phyloP scores from a whole-genome alignment of 92 coral and sea anemone genomes.

The Anthopleura xanthogrammica region DNA sequence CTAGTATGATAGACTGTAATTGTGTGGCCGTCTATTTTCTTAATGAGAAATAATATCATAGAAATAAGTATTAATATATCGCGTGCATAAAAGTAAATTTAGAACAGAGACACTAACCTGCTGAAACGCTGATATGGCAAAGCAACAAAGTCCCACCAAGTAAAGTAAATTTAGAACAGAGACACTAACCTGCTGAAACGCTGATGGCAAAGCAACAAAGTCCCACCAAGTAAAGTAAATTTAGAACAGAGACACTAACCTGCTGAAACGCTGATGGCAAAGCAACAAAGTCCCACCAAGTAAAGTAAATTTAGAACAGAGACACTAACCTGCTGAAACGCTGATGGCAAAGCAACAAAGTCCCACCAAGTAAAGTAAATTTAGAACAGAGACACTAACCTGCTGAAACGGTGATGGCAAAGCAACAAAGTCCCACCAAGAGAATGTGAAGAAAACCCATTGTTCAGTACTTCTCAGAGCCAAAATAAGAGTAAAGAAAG shows the following conservation, averaged over 20 bases:
- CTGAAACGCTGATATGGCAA: background rate
- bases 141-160: constrained; percentile 1
- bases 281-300: constrained; percentile 1
- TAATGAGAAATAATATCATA: too few relatives aligned
- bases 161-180: too few relatives aligned
- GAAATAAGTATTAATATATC: too few relatives aligned
- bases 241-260: background rate
- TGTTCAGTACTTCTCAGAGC: background rate
- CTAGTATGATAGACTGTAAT: too few relatives aligned
- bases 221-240: background rate
- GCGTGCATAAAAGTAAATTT: too few relatives aligned
- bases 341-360: background rate
- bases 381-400: background rate
- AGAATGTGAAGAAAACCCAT: background rate
- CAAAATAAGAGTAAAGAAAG: background rate
- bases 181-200: background rate
- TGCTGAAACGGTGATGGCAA: background rate
- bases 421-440: constrained; percentile 1
- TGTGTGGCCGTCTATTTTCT: too few relatives aligned
- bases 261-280: background rate
- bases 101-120: background rate
- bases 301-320: too few relatives aligned
- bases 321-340: background rate
- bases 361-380: background rate
- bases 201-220: background rate